phyloP scores from a whole-genome alignment of 2,888 invertebrate genomes.

The Brachyptera putata region DNA sequence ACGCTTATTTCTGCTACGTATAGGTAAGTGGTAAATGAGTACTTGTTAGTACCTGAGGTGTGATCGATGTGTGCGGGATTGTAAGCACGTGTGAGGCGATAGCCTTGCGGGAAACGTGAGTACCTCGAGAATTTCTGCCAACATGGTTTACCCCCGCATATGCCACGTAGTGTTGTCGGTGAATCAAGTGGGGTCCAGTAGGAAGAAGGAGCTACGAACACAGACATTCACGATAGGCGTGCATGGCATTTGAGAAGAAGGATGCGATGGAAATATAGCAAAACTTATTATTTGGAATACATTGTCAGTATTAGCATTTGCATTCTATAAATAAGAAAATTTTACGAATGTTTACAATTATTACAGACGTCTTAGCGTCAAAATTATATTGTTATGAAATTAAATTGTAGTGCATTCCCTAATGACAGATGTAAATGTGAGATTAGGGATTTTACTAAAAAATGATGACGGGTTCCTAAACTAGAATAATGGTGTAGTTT shows the following conservation, averaged over 20 bases:
- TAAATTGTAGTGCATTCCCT: not conserved
- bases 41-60: too few species aligned
- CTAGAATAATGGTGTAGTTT: too few species aligned
- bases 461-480: too few species aligned
- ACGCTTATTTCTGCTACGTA: too few species aligned
- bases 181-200: conserved; percentile 12
- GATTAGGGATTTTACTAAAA: too few species aligned
- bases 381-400: not conserved
- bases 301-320: not conserved
- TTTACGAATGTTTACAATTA: too few species aligned
- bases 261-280: not conserved
- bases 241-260: not conserved
- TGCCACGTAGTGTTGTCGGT: conserved; percentile 10
- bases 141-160: conserved; percentile 12
- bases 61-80: too few species aligned
- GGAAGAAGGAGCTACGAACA: conserved; percentile 3
- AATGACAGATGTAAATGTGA: too few species aligned
- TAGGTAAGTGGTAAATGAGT: too few species aligned
- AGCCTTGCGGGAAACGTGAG: conserved; percentile 15
- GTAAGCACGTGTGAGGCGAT: conserved; percentile 3
- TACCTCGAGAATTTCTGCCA: conserved; percentile 15
- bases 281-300: not conserved
- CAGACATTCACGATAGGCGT: not conserved
- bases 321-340: not conserved
- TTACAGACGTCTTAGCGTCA: too few species aligned